Conservation (phyloP, 2,113 vertebrate genomes). For the Elephas maximus region DNA sequence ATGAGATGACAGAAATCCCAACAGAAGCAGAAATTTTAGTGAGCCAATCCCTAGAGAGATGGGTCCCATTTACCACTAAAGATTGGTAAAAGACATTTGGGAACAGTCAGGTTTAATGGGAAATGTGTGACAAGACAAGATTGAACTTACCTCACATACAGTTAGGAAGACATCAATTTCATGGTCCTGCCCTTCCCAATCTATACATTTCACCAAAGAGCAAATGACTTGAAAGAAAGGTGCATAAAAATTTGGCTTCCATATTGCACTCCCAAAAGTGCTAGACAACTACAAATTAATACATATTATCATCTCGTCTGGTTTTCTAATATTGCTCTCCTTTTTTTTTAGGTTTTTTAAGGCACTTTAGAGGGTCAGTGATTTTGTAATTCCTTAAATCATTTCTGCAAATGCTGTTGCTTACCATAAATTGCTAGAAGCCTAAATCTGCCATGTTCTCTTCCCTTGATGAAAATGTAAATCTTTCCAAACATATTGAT, state of each 20-base stretch:
- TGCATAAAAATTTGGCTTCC: slow-evolving; percentile 55
- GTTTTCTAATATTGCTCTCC: slow-evolving; percentile 57
- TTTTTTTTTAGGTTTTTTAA: neutral
- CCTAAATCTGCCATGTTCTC: slow-evolving; percentile 58
- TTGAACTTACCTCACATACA: slow-evolving; percentile 58
- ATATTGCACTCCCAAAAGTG: slow-evolving; percentile 5
- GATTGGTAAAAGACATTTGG: slow-evolving; percentile 50
- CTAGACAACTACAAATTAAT: slow-evolving; percentile 69
- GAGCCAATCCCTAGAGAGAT: slow-evolving; percentile 39
- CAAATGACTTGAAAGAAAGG: slow-evolving; percentile 66
- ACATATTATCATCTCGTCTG: slow-evolving; percentile 48
- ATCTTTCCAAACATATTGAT: slow-evolving; percentile 70
- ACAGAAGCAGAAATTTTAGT: slow-evolving; percentile 56
- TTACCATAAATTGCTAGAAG: slow-evolving; percentile 60
- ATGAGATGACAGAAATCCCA: slow-evolving; percentile 55
- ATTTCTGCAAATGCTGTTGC: slow-evolving; percentile 64
- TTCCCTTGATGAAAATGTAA: slow-evolving; percentile 76
- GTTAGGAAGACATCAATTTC: slow-evolving; percentile 60
- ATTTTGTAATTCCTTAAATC: slow-evolving; percentile 64
- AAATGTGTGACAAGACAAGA: slow-evolving; percentile 61
- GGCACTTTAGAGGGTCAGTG: slow-evolving; percentile 7
- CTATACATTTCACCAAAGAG: slow-evolving; percentile 44
- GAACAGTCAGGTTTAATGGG: slow-evolving; percentile 56
- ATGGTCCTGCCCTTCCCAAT: slow-evolving; percentile 37
- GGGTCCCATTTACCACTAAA: slow-evolving; percentile 64